Percentiles rank a stretch among this genome's conserved stretches.
Conservation (phyloP, 2,888 invertebrate species). For the Oligia latruncula region DNA sequence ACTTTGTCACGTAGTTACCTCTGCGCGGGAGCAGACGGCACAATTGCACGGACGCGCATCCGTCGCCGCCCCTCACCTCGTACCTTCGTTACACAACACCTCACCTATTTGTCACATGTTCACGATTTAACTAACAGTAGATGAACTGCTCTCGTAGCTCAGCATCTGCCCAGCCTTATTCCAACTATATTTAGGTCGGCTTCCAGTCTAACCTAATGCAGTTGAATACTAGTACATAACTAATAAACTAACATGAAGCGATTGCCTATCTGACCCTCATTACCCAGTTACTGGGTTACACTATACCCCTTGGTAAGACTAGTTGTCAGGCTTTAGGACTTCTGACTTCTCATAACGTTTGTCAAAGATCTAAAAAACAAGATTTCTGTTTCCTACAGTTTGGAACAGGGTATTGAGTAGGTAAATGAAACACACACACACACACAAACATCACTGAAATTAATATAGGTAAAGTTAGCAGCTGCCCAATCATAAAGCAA, state of each 20-base stretch:
- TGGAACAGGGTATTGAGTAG: neutral
- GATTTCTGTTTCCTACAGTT: neutral
- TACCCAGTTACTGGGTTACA: neutral
- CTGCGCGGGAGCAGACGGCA: constrained; percentile 56
- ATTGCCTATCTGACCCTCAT: neutral
- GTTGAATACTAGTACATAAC: neutral
- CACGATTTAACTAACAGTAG: neutral
- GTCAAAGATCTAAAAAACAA: neutral
- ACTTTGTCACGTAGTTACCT: constrained; percentile 40
- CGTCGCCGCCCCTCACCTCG: constrained; percentile 61
- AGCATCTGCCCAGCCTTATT: neutral
- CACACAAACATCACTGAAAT: neutral
- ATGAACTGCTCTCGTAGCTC: neutral
- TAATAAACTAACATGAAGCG: neutral
- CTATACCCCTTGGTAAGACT: neutral
- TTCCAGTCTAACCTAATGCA: neutral
- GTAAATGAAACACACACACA: neutral
- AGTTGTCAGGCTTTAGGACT: neutral
- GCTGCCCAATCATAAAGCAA: too few relatives aligned
- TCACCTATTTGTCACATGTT: constrained; percentile 30
- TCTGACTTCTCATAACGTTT: neutral
- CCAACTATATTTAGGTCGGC: neutral
- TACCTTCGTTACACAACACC: constrained; percentile 52
- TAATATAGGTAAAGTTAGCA: neutral
- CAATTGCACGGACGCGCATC: constrained; percentile 66